Percentiles rank a stretch among this genome's conserved stretches.
phyloP scores from a whole-genome alignment of 1,140 invertebrate genomes.

The Eueides isabella region DNA sequence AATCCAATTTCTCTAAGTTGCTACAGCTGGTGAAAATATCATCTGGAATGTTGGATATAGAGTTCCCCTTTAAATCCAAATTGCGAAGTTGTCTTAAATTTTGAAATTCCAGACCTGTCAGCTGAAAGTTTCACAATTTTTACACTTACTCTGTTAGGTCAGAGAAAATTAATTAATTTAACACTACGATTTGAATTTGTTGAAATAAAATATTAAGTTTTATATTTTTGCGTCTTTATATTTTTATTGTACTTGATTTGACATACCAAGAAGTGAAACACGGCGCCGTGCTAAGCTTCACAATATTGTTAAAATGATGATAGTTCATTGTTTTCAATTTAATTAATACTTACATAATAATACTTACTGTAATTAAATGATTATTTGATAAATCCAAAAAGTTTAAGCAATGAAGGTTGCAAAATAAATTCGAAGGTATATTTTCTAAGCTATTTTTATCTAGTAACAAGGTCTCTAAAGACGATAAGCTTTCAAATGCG shows the following conservation, averaged over 20 bases:
- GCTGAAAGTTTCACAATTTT: conserved; percentile 48
- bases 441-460: conserved; percentile 83
- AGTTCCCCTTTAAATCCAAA: conserved; percentile 76
- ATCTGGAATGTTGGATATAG: conserved; percentile 82
- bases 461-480: conserved; percentile 83
- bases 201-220: too few relatives aligned
- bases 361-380: conserved; percentile 69
- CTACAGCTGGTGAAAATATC: conserved; percentile 82
- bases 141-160: too few relatives aligned
- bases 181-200: too few relatives aligned
- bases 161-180: too few relatives aligned
- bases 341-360: too few relatives aligned
- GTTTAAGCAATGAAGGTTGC: conserved; percentile 62
- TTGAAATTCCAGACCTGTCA: conserved; percentile 72
- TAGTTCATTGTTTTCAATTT: too few relatives aligned
- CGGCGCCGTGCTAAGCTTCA: too few relatives aligned
- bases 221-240: too few relatives aligned
- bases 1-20: conserved; percentile 82
- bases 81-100: conserved; percentile 63
- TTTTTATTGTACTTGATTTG: too few relatives aligned
- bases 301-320: too few relatives aligned
- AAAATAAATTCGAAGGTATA: conserved; percentile 65
- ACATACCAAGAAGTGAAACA: too few relatives aligned
- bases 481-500: conserved; percentile 81
- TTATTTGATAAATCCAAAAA: conserved; percentile 75